Conservation (phyloP, 1,140 invertebrate genomes). For the Octopus sinensis region DNA sequence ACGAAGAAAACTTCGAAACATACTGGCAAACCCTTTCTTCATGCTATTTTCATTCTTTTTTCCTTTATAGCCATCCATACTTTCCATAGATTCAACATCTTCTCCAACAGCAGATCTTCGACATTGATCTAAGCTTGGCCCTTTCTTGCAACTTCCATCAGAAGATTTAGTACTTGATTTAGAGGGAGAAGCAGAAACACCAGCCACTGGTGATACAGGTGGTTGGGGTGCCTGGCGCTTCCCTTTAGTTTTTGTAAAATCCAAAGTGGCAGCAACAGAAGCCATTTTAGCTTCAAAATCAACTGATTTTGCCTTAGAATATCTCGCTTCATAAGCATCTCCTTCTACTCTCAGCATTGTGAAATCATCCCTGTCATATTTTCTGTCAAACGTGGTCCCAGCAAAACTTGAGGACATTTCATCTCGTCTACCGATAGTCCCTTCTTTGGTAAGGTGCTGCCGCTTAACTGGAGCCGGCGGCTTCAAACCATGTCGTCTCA, state of each 20-base stretch:
- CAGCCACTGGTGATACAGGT: conserved; percentile 41
- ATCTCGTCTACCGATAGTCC: background rate
- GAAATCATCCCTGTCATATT: background rate
- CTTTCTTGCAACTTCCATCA: conserved; percentile 47
- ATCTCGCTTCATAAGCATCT: background rate
- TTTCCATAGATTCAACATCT: background rate
- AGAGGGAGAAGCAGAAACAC: conserved; percentile 25
- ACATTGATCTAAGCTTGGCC: conserved; percentile 18
- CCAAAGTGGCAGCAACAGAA: conserved; percentile 39
- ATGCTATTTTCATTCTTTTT: background rate
- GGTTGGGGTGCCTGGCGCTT: conserved; percentile 45
- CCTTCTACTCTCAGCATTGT: background rate
- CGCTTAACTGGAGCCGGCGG: background rate
- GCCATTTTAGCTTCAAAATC: conserved; percentile 47
- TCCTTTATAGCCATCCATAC: background rate
- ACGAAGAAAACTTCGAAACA: conserved; percentile 44
- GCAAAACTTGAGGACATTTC: conserved; percentile 2
- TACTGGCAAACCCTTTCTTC: conserved; percentile 12
- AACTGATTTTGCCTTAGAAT: conserved; percentile 28
- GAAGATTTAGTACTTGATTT: conserved; percentile 24
- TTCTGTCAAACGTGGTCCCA: background rate
- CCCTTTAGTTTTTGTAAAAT: conserved; percentile 33
- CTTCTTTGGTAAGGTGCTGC: background rate
- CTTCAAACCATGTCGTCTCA: background rate
- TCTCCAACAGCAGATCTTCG: background rate